A percentile compares a stretch with the other conserved stretches of the same genome.
phyloP scores from a whole-genome alignment of 2,888 invertebrate genomes.

The Hirtodrosophila trivittata region DNA sequence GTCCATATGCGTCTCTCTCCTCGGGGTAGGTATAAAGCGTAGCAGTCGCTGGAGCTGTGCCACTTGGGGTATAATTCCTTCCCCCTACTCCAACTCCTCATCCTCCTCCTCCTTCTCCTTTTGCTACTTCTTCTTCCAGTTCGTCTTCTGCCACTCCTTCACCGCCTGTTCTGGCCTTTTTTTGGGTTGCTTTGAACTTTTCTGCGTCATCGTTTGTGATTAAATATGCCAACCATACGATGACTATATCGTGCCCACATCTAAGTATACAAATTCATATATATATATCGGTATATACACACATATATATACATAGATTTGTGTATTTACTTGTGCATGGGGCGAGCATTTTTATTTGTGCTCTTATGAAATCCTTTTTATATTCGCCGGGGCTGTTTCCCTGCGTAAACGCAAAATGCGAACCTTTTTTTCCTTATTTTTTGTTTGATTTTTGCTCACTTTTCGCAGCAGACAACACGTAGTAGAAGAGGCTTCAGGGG shows the following conservation, averaged over 20 bases:
- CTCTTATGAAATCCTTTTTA: conserved; percentile 76
- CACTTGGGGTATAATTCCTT: conserved; percentile 64
- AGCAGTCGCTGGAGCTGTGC: conserved; percentile 30
- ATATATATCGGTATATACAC: not conserved
- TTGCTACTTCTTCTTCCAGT: not conserved
- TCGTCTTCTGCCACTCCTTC: not conserved
- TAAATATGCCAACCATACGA: conserved; percentile 69
- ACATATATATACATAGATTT: conserved; percentile 23
- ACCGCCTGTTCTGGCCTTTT: conserved; percentile 12
- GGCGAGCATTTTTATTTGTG: conserved; percentile 68
- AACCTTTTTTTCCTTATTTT: conserved; percentile 58
- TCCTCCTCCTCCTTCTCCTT: not conserved
- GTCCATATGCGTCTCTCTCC: not conserved
- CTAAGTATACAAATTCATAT: conserved; percentile 14
- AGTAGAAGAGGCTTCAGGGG: not conserved
- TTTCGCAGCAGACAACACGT: conserved; percentile 56
- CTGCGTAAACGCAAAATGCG: conserved; percentile 72
- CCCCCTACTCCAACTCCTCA: not conserved
- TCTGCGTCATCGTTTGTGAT: conserved; percentile 78
- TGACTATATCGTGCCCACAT: conserved; percentile 33
- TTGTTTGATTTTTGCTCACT: conserved; percentile 51
- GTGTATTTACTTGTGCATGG: conserved; percentile 48
- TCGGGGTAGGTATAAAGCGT: conserved; percentile 1
- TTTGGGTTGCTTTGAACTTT: conserved; percentile 69
- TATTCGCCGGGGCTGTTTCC: conserved; percentile 65